Conservation (phyloP, 2,113 vertebrate species). For the Oreotrochilus melanogaster region DNA sequence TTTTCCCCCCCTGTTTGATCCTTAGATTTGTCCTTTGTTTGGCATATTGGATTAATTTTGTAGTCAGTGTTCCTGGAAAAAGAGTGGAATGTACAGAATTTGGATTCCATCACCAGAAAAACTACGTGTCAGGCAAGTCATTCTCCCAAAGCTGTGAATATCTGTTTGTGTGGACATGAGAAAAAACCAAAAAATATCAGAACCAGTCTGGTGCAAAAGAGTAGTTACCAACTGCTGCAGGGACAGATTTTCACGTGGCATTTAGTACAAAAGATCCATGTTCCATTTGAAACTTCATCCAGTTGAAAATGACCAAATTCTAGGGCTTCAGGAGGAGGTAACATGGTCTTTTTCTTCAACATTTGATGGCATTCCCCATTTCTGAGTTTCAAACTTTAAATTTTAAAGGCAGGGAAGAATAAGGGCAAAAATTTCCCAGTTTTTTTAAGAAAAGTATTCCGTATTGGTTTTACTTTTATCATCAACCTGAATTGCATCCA, state of each 20-base stretch:
- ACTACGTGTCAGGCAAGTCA: background rate
- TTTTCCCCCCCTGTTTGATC: background rate
- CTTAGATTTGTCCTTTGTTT: conserved; percentile 2
- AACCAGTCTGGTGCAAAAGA: background rate
- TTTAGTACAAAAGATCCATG: background rate
- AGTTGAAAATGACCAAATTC: background rate
- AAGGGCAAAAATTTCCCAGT: rapidly evolving
- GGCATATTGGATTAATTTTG: conserved; percentile 54
- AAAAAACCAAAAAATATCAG: background rate
- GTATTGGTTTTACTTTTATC: background rate
- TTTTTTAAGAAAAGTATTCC: background rate
- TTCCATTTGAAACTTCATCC: background rate
- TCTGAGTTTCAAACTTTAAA: background rate
- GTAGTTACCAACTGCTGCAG: background rate
- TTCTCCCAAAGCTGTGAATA: conserved; percentile 18
- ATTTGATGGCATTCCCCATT: background rate
- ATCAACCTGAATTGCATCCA: background rate
- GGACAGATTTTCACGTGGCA: background rate
- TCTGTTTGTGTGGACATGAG: background rate
- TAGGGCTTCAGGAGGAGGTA: background rate
- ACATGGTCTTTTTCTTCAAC: background rate
- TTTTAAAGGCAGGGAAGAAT: background rate
- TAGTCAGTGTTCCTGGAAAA: conserved; percentile 27
- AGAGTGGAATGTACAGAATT: conserved; percentile 43
- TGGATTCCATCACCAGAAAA: conserved; percentile 17